A percentile compares a stretch with the other conserved stretches of the same genome.
Evolutionary conservation across 2,888 invertebrate genomes (phyloP).

Genomic region (Himalopsyche kuldschensis): DNA sequence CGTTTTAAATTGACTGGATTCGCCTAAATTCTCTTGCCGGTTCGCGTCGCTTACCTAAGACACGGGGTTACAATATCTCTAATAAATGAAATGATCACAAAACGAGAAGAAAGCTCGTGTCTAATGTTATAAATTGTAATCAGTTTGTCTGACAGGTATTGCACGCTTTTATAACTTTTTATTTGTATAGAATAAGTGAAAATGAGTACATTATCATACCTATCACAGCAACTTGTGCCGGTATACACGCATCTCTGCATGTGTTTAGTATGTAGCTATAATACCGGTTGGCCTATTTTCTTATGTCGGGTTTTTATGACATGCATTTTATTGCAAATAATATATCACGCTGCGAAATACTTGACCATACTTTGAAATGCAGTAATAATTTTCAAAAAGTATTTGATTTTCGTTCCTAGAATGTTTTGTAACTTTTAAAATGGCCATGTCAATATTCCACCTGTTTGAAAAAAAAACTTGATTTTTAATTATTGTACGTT

Average conservation of each 20-base stretch:
- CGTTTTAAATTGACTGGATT: too few relatives aligned
- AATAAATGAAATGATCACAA: background rate
- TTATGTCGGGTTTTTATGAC: background rate
- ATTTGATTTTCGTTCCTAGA: background rate
- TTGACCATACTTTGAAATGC: background rate
- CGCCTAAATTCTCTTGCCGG: too few relatives aligned
- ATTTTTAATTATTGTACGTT: background rate
- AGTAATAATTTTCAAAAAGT: background rate
- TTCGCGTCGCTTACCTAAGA: too few relatives aligned
- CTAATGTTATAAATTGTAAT: conserved; percentile 16
- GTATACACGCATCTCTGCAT: background rate
- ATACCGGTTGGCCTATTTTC: background rate
- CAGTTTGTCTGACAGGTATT: conserved; percentile 25
- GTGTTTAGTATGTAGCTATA: background rate
- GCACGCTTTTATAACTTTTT: conserved; percentile 25
- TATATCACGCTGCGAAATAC: background rate
- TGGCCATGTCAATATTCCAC: background rate
- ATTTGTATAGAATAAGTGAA: conserved; percentile 10
- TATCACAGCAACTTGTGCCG: background rate
- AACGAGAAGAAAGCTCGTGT: conserved; percentile 24
- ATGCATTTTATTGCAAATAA: background rate
- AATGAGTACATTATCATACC: background rate
- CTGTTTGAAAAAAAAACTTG: background rate
- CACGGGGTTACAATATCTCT: too few relatives aligned
- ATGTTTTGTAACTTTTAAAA: background rate